Base-by-base conservation (phyloP, 2,888 invertebrate genomes). In the Eristalis intricaria region DNA sequence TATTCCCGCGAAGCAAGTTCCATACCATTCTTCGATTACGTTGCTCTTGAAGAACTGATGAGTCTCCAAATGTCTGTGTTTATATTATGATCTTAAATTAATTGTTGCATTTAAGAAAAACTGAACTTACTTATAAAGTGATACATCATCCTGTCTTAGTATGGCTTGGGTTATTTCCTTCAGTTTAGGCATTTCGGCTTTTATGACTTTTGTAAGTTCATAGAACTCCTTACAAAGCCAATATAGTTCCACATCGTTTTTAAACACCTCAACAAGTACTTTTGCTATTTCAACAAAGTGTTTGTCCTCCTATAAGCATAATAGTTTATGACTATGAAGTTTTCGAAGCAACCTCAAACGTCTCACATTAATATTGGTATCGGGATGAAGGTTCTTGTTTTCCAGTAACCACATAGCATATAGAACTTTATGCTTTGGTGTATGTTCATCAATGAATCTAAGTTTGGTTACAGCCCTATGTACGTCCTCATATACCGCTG, bases 361-460 rank as follows among this genome's bases (percentile, higher is more conserved):
- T 5, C 65, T 90, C 91, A 94, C 94, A 91, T 94, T 93, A 64
- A 93, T 90, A 85, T 93, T 93, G 65, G 93, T 93, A 88, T 94
- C 93, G 79, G 94, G 93, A 84, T 94, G 94, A 22, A 96, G 93
- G 89, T 95, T 94, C 84, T 96, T 96, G 78, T 95, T 95, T 91
- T 97, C 96, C 40, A 98, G 91, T 23, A 97, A 93, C 96, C 96
- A 98, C 96, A 98, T 97, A 29, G 95, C 95, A 68, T 97, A 93
- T 89, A 97, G 94, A n/a, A 96, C 93, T 90, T 96, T 94, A 80
- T 95, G 94, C 89, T 95, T 95, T 0, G 96, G 95, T 0, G 96
- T 95, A 23, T 94, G 94, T 79, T 94, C 94, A 69, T 96, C 95
- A 0, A 96, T 94, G 71, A 96, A 94, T 85, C 95, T 94, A 92